phyloP scores from a whole-genome alignment of 2,888 invertebrate genomes.

The Nowickia ferox region DNA sequence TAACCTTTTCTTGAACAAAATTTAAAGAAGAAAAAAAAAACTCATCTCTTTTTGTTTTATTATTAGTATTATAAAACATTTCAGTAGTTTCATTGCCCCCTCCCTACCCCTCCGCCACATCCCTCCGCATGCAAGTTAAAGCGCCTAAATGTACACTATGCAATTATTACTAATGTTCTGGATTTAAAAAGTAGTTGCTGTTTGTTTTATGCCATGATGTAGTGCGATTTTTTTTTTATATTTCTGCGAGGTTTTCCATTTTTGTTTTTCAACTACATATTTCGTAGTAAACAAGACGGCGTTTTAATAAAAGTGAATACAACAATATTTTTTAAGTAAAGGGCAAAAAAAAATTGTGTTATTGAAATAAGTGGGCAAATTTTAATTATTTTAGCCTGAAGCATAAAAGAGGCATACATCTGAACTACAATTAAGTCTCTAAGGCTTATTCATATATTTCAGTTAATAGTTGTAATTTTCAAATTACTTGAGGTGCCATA shows the following conservation, averaged over 20 bases:
- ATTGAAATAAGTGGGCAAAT: no score
- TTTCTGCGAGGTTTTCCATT: slow-evolving; percentile 12
- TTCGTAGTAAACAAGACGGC: slow-evolving; percentile 19
- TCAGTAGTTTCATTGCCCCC: slow-evolving; percentile 41
- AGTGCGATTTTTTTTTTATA: slow-evolving; percentile 13
- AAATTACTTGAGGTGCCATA: no score
- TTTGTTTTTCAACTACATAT: slow-evolving; percentile 29
- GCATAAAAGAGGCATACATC: no score
- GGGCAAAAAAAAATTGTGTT: background rate
- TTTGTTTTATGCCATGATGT: slow-evolving; percentile 35
- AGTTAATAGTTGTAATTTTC: no score
- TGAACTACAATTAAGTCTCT: no score
- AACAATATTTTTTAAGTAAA: slow-evolving; percentile 36
- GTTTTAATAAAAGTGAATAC: slow-evolving; percentile 49
- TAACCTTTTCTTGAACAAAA: slow-evolving; percentile 18
- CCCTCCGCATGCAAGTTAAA: slow-evolving; percentile 4
- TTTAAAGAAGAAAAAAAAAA: slow-evolving; percentile 4
- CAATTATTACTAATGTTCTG: slow-evolving; percentile 54
- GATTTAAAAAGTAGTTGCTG: slow-evolving; percentile 32
- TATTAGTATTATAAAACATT: slow-evolving; percentile 30
- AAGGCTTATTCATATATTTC: no score
- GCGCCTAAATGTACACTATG: slow-evolving; percentile 57
- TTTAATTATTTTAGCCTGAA: no score
- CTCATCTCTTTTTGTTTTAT: slow-evolving; percentile 35
- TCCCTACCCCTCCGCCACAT: background rate